A percentile compares a stretch with the other conserved stretches of the same genome.
These are phyloP conservation scores for Xiphophorus couchianus DNA, from an alignment of 2,113 vertebrate species.

Conservation along the genomic window DNA sequence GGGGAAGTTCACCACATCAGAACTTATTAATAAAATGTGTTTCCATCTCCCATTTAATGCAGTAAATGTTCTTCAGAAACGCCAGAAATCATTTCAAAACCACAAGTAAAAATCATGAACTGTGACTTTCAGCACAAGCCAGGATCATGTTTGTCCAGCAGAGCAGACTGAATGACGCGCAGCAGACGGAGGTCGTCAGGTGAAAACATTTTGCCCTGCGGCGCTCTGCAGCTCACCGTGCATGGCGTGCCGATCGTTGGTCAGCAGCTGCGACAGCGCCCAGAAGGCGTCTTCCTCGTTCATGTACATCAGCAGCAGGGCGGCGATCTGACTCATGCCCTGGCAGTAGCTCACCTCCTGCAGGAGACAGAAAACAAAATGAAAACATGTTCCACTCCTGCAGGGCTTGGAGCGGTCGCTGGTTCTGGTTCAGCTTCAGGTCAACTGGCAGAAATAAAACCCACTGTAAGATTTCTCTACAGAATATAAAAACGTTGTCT, in stretches of 20 bases:
- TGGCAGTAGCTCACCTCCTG: constrained; percentile 95
- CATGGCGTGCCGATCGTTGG: constrained; percentile 85
- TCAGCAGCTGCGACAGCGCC: constrained; percentile 88
- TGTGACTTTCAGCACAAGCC: neutral
- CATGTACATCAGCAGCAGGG: constrained; percentile 88
- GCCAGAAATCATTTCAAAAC: no score
- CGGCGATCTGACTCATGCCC: constrained; percentile 90
- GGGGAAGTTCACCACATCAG: no score
- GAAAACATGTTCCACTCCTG: neutral
- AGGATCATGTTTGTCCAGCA: neutral
- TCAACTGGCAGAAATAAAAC: neutral
- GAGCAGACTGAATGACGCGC: neutral
- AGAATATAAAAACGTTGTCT: neutral
- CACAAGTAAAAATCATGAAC: no score
- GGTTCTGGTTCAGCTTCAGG: neutral
- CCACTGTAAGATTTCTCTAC: no score
- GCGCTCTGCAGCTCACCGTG: constrained; percentile 78
- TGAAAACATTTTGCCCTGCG: no score
- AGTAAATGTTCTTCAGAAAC: no score
- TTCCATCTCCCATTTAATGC: no score
- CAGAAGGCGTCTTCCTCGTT: constrained; percentile 91
- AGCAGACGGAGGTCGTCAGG: no score
- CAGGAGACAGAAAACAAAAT: constrained; percentile 18
- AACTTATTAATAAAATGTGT: no score
- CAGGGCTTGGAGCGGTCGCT: neutral